Base-by-base conservation (phyloP, 2,888 invertebrate genomes). In the Plagodis dolabraria region DNA sequence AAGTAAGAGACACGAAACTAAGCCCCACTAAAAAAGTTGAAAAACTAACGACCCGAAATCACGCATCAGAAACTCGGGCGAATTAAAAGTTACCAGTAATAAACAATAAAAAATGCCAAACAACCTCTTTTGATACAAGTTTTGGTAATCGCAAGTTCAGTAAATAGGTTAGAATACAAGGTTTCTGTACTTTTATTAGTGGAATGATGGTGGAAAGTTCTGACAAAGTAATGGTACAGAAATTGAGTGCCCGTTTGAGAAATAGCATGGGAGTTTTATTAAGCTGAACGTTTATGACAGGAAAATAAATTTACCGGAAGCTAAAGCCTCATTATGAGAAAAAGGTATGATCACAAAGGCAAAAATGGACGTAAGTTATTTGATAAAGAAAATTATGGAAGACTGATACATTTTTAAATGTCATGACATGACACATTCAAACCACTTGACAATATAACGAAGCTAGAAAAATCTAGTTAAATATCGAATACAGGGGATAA, bases 41-140 rank as follows among this genome's bases (percentile, higher is more conserved):
- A 86, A 85, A 86, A 79, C 80, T 92, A 92, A 92, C 88, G 92
- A 91, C 85, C 69, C 63, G 68, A 70, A 70, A 85, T 82, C 92
- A 92, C 92, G 92, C 91, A 92, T 86, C 80, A 64, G 68, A 88
- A 91, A 90, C 86, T 89, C 83, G 84, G 83, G 78, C 82, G 86
- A 92, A 92, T 92, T 92, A 92, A 92, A 92, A 92, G 90, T 92
- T 90, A 81, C 79, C 81, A 80, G 88, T 87, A 85, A 89, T 91
- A 90, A 89, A 90, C 91, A 87, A 89, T 91, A 90, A 90, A 72
- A 85, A 90, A 85, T 83, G 71, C 82, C 60, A 76, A 86, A 85
- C 81, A 75, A 80, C 76, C 82, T 72, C 79, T 83, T 83, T 87
- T 83, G 80, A 82, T 86, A 77, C 74, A 72, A 82, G 80, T 82